phyloP scores from a whole-genome alignment of 1,140 invertebrate genomes.

The Diachasmimorpha longicaudata region DNA sequence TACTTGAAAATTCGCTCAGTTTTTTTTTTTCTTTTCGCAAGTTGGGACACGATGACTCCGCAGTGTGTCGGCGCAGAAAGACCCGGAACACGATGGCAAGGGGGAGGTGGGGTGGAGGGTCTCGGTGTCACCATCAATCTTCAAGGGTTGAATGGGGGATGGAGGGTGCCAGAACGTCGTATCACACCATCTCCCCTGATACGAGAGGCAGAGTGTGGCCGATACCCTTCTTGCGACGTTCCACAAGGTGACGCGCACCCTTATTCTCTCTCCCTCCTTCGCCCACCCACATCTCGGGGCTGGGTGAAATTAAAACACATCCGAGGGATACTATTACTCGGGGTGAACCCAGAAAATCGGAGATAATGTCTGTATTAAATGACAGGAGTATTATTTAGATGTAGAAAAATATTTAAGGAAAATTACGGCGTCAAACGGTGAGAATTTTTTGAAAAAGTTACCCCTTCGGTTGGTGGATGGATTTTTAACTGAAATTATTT shows the following conservation, averaged over 20 bases:
- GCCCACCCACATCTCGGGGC: no score
- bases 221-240: not conserved
- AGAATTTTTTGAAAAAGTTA: no score
- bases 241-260: slow-evolving; percentile 5
- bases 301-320: not conserved
- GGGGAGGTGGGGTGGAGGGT: not conserved
- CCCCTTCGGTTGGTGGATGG: no score
- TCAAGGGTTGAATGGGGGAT: slow-evolving; percentile 26
- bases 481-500: no score
- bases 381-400: not conserved
- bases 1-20: not conserved
- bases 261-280: not conserved
- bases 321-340: not conserved
- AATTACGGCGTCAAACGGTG: no score
- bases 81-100: not conserved
- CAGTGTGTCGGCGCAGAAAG: not conserved
- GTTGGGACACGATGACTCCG: not conserved
- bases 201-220: not conserved
- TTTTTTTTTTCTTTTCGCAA: not conserved
- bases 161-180: slow-evolving; percentile 2
- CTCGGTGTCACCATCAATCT: slow-evolving; percentile 52
- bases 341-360: not conserved
- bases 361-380: not conserved
- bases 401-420: no score
- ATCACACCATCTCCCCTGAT: not conserved